Percentiles rank a stretch among this genome's conserved stretches.
These are phyloP conservation scores for Hartigia nigra DNA, from an alignment of 2,888 invertebrate species.

Conservation along the genomic window DNA sequence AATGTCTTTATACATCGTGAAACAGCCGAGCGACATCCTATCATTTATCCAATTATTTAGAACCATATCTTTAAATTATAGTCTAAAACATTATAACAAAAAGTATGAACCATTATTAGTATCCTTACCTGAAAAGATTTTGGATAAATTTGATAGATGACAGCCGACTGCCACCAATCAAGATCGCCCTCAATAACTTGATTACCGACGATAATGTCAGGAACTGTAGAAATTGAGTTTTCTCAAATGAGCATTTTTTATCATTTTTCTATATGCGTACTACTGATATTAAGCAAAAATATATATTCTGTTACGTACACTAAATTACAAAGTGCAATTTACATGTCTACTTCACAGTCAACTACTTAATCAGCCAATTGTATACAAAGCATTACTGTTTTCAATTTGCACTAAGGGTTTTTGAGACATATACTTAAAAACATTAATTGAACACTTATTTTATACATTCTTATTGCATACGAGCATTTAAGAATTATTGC, in stretches of 20 bases:
- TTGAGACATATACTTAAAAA: not conserved
- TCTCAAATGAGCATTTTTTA: not conserved
- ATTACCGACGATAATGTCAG: not conserved
- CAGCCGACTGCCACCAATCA: slow-evolving; percentile 87
- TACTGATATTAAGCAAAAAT: not conserved
- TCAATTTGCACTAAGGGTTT: not conserved
- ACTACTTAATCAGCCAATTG: not conserved
- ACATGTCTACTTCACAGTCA: not conserved
- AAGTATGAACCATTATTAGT: not conserved
- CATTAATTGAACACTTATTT: slow-evolving; percentile 8
- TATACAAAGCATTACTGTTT: not conserved
- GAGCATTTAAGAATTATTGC: slow-evolving; percentile 3
- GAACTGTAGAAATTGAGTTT: not conserved
- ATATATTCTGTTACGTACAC: not conserved
- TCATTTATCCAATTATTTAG: not conserved
- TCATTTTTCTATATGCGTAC: not conserved
- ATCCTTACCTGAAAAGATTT: slow-evolving; percentile 78
- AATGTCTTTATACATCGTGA: not conserved
- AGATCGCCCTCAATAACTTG: not conserved
- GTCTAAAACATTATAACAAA: not conserved
- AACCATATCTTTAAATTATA: not conserved
- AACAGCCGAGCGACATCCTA: not conserved
- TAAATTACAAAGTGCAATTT: not conserved
- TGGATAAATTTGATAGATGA: slow-evolving; percentile 89
- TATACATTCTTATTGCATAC: slow-evolving; percentile 1